Evolutionary conservation across 2,113 vertebrate genomes (phyloP).

Genomic region (Lamprotornis superbus): DNA sequence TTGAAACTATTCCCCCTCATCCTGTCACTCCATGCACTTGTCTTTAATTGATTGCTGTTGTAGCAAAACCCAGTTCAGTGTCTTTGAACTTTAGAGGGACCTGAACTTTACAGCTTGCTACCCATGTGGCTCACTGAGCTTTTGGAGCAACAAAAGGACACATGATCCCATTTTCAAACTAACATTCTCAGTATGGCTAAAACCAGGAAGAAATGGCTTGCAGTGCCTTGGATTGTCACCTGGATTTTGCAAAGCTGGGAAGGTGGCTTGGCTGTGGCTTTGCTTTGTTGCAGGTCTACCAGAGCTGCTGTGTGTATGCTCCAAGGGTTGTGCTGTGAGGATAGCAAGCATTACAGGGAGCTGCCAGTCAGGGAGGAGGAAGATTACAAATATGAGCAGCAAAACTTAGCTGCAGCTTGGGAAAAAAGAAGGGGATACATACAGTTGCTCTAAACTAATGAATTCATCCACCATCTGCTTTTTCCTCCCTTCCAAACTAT

Average conservation of each 20-base stretch:
- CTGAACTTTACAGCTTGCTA: not conserved
- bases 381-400: not conserved
- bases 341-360: not conserved
- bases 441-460: not conserved
- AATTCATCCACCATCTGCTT: constrained; percentile 33
- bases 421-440: not conserved
- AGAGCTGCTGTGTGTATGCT: fast-evolving
- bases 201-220: not conserved
- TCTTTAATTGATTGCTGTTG: not conserved
- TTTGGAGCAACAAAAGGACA: not conserved
- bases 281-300: not conserved
- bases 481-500: constrained; percentile 21
- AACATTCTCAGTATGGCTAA: not conserved
- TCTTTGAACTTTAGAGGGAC: not conserved
- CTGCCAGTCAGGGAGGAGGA: not conserved
- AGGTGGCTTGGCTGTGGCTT: not conserved
- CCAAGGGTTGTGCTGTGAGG: not conserved
- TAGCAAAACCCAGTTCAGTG: not conserved
- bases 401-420: not conserved
- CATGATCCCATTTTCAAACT: not conserved
- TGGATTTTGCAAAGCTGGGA: not conserved
- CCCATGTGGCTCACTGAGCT: not conserved
- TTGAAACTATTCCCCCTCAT: not conserved
- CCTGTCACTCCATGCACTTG: not conserved
- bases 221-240: not conserved